Base-by-base conservation (phyloP, 2,888 invertebrate species). In the Coelinius sp. region DNA sequence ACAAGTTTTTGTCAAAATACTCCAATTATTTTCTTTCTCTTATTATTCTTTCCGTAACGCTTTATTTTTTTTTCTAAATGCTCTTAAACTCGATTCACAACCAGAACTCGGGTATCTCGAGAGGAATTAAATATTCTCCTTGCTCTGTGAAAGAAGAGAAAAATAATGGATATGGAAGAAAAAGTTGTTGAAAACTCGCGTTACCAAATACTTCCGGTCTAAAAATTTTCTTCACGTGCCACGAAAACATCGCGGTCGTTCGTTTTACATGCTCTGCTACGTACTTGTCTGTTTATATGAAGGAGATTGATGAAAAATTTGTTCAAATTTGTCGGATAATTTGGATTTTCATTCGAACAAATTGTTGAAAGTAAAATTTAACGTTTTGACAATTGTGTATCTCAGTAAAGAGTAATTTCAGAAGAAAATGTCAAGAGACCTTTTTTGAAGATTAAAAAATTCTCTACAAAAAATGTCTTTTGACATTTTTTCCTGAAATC, bases 201-300 rank as follows among this genome's bases (percentile, higher is more conserved):
- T 41, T 63, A 41, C 22, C 22, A 41, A 38, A 63, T 63, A n/a
- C 41, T 41, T 41, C 24, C 41, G 63, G 41, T 41, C 38, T 41
- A 8, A 41, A n/a, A 63, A 52, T 35, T 67, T 67, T n/a, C n/a
- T 53, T 22, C 3, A 31, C 7, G n/a, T 41, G 22, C 8, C 22
- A 24, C 14, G n/a, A 24, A 24, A 63, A n/a, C 5, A 2, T 38
- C 63, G 63, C 63, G 71, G 71, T 77, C 75, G 78, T 82, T 81
- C 80, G 80, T 81, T 80, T 81, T 80, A 79, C 81, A 81, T 78
- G 75, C 73, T 78, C 77, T 76, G 75, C 75, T 52, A 63, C 24
- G 70, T 75, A 68, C 71, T 75, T 76, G 76, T 63, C 71, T 69
- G 49, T 71, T 73, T 31, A 71, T 31, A 38, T 0, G 71, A 67